These are phyloP conservation scores for Neuroterus valhalla DNA, from an alignment of 1,140 invertebrate species.

Conservation along the genomic window DNA sequence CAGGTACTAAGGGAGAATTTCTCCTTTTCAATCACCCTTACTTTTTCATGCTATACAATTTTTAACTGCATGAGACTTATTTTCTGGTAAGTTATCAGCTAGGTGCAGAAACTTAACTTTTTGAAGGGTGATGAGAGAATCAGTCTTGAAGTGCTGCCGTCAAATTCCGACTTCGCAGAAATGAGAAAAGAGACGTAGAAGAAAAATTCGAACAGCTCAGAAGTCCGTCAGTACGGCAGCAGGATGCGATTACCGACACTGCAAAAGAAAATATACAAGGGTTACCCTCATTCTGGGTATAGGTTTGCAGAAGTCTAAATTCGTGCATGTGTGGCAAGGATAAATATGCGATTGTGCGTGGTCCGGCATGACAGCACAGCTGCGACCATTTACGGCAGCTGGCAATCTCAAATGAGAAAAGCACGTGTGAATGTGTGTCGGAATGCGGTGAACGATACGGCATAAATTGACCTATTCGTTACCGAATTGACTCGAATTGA, in stretches of 20 bases:
- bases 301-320: conserved; percentile 18
- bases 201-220: not conserved
- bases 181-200: not conserved
- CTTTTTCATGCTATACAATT: too few species aligned
- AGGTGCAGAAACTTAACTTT: not conserved
- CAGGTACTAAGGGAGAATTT: not conserved
- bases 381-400: not conserved
- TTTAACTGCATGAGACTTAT: too few species aligned
- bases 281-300: conserved; percentile 2
- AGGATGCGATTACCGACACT: conserved; percentile 40
- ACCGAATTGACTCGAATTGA: not conserved
- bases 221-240: conserved; percentile 14
- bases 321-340: not conserved
- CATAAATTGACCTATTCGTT: not conserved
- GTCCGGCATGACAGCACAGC: not conserved
- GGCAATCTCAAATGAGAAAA: not conserved
- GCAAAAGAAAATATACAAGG: conserved; percentile 42
- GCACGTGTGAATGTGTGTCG: not conserved
- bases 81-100: too few species aligned
- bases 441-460: conserved; percentile 4
- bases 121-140: not conserved
- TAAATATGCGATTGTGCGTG: conserved; percentile 11
- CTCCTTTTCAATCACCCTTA: not conserved
- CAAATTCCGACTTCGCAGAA: not conserved
- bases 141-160: not conserved